A percentile compares a stretch with the other conserved stretches of the same genome.
phyloP scores from a whole-genome alignment of 2,888 invertebrate species.

The Imbricaverruca yamaguchii region DNA sequence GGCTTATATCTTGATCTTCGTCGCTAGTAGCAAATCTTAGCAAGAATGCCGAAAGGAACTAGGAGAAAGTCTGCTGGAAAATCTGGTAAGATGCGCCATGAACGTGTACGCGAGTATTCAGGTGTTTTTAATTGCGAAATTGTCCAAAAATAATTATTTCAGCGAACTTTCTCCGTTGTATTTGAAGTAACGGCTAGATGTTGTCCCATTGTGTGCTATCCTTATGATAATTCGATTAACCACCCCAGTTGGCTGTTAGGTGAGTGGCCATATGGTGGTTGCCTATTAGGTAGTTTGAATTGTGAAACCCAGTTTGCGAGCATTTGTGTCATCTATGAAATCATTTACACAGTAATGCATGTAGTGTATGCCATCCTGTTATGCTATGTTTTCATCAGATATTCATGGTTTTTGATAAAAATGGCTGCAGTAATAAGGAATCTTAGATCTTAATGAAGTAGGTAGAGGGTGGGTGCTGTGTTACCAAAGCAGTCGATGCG shows the following conservation, averaged over 20 bases:
- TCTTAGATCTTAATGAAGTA: too few relatives aligned
- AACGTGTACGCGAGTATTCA: neutral
- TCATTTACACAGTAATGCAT: too few relatives aligned
- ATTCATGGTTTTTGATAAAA: too few relatives aligned
- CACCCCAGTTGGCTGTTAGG: neutral
- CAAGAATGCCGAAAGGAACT: neutral
- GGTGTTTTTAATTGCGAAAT: neutral
- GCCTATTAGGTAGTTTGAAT: neutral
- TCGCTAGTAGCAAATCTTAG: neutral
- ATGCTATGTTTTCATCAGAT: too few relatives aligned
- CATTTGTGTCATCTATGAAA: too few relatives aligned
- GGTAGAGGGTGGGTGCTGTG: too few relatives aligned
- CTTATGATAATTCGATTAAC: neutral
- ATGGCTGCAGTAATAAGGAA: too few relatives aligned
- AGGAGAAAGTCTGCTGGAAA: neutral
- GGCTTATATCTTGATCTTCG: neutral
- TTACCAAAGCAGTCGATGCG: too few relatives aligned
- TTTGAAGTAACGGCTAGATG: neutral
- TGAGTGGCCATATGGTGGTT: neutral
- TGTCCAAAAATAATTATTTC: neutral
- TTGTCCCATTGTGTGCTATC: neutral
- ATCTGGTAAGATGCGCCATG: neutral
- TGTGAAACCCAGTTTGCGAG: too few relatives aligned
- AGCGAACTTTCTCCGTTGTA: neutral
- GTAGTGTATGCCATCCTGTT: too few relatives aligned